A percentile compares a stretch with the other conserved stretches of the same genome.
Evolutionary conservation across 2,888 invertebrate species (phyloP).

Genomic region (Colletes collaris): DNA sequence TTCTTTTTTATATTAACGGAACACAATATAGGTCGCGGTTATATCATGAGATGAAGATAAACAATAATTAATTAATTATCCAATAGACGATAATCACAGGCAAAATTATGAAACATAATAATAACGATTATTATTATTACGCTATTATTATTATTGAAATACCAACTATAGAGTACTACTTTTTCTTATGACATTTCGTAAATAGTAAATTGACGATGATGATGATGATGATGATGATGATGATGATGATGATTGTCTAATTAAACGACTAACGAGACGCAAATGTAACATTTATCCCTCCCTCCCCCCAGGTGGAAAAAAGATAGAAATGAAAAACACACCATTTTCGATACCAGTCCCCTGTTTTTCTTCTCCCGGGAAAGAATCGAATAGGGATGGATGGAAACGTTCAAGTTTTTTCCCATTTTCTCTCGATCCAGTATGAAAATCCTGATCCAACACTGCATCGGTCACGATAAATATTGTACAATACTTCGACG

Average conservation of each 20-base stretch:
- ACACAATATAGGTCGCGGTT: slow-evolving; percentile 64
- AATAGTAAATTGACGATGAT: slow-evolving; percentile 71
- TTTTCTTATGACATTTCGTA: slow-evolving; percentile 79
- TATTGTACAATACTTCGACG: slow-evolving; percentile 61
- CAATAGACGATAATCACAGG: slow-evolving; percentile 69
- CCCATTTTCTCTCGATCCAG: slow-evolving; percentile 44
- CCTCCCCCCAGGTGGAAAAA: slow-evolving; percentile 14
- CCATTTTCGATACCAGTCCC: slow-evolving; percentile 27
- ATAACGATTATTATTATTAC: slow-evolving; percentile 70
- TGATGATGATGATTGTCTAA: slow-evolving; percentile 66
- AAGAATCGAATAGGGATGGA: slow-evolving; percentile 26
- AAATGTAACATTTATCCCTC: slow-evolving; percentile 59
- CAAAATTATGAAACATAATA: slow-evolving; percentile 69
- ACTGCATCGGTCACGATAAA: slow-evolving; percentile 68
- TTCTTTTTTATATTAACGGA: slow-evolving; percentile 70
- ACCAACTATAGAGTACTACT: slow-evolving; percentile 76
- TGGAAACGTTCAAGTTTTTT: slow-evolving; percentile 24
- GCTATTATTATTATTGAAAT: slow-evolving; percentile 71
- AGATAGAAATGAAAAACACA: slow-evolving; percentile 12
- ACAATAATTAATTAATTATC: slow-evolving; percentile 63
- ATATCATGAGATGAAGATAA: slow-evolving; percentile 56
- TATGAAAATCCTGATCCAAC: slow-evolving; percentile 34
- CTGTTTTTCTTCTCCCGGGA: slow-evolving; percentile 29
- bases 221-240: neutral
- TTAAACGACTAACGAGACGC: slow-evolving; percentile 73